Evolutionary conservation across 1,140 invertebrate genomes (phyloP), one percentile per base, ranked within the genome.

Genomic region (Chymomyza costata): DNA sequence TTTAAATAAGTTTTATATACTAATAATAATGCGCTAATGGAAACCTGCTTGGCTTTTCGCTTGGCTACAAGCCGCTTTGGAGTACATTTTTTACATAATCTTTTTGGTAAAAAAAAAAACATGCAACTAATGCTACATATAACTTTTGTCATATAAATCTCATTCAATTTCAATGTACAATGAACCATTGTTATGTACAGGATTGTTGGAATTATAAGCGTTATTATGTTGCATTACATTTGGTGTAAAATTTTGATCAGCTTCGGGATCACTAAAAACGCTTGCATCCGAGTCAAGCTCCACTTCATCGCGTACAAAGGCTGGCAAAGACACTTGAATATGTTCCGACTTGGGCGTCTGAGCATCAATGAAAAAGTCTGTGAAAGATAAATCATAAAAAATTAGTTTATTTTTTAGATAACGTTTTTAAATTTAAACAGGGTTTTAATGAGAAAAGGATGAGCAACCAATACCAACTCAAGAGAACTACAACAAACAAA

Each of bases 41-140:
- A n/a, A n/a, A n/a, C n/a, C n/a, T 63, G 39, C 21, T 25, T 14
- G 47, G 61, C 61, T 44, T 48, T 64, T 60, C 43, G 58, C 40
- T 61, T 62, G 52, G 65, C 65, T 70, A 56, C 45, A 43, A 68
- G 65, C 70, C 70, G 48, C 70, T 74, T 74, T 74, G 70, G 70
- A 56, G 48, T 62, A 59, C 48, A 57, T 76, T 56, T 31, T 47
- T 45, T 44, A 60, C 34, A 43, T 45, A 54, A 25, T 38, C 15
- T 16, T 38, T 38, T 38, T 15, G 8, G 21, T 25, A 8, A 5
- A 10, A 3, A 34, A 5, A 3, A 13, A 5, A 34, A 34, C 32
- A 41, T 25, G 32, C 40, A 49, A 46, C n/a, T n/a, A 15, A 30
- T 34, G 44, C 30, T 43, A 41, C 13, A 34, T 14, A 8, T 43